Evolutionary conservation across 1,140 invertebrate species (phyloP), one percentile per base, ranked within the genome.

Genomic region (Aphis gossypii): DNA sequence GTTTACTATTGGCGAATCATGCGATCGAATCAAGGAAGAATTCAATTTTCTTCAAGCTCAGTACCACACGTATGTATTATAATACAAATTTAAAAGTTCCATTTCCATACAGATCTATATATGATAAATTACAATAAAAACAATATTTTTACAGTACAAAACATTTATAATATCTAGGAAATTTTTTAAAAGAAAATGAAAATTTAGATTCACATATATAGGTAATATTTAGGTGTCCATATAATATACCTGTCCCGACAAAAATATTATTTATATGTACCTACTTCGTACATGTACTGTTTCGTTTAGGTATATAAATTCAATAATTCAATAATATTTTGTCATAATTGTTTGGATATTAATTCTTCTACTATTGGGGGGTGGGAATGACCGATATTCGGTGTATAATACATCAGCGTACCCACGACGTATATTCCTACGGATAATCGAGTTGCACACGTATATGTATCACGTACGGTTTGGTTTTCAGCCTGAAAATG

Each of bases 1-100:
- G 96, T 99, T 99, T 96, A 99, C 98, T 94, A 97, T 99, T 95
- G 97, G 97, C 84, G 99, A 99, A 96, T 98, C 98, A 94, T 98
- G 99, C 96, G 99, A 99, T 96, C 97, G 99, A 95, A 99, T 99
- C 95, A 99, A 99, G 96, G 99, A 99, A 96, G 99, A 99, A 96
- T 99, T 99, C 96, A 99, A 98, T 96, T 99, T 99, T 96, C 96
- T 99, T 94, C 99, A 99, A 96, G 98, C 98, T 94, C 99, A 99
- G 96, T 99, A 99, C 96, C 99, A 99, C 96, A 99, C 98, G 98
- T 99, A 96, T 98, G 97, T 98, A 94, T 95, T 94, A 23, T 14
- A 30, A 68, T 46, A 46, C 46, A 46, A 46, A 1, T 11, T 18
- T 11, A 60, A 4, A 25, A 68, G 25, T 11, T n/a, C 60, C 14